phyloP scores from a whole-genome alignment of 37 sponge, comb jelly and placozoan species.

The Halisarca cf. caerulea region DNA sequence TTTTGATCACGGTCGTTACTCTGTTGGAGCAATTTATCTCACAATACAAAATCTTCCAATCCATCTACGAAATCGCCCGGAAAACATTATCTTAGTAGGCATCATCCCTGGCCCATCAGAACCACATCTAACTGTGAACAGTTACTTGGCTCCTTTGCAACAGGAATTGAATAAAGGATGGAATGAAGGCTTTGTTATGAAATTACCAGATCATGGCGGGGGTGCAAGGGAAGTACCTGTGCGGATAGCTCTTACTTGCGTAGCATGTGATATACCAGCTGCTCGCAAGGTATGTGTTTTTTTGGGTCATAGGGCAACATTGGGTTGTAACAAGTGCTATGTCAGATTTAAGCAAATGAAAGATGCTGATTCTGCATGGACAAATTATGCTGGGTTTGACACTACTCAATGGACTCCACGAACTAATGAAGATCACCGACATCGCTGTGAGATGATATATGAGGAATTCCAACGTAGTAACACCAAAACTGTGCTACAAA shows the following conservation, averaged over 20 bases:
- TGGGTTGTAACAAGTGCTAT: constrained; percentile 48
- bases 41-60: constrained; percentile 61
- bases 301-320: constrained; percentile 42
- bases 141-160: constrained; percentile 50
- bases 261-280: constrained; percentile 67
- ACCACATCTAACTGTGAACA: constrained; percentile 45
- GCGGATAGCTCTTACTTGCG: constrained; percentile 29
- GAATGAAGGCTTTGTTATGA: neutral
- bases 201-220: neutral
- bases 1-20: constrained; percentile 37
- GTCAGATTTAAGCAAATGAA: constrained; percentile 22
- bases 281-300: constrained; percentile 64
- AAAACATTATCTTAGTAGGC: constrained; percentile 55
- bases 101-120: constrained; percentile 55
- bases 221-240: constrained; percentile 8
- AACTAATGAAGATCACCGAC: neutral
- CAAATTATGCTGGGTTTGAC: constrained; percentile 53
- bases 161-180: constrained; percentile 32
- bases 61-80: constrained; percentile 20
- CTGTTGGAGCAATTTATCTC: constrained; percentile 62
- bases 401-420: constrained; percentile 22
- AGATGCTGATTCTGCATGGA: neutral
- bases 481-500: neutral
- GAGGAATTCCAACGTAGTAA: neutral
- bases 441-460: neutral